Conservation (phyloP, 2,797 vertebrate genomes). For the Coccyzus lansbergi region DNA sequence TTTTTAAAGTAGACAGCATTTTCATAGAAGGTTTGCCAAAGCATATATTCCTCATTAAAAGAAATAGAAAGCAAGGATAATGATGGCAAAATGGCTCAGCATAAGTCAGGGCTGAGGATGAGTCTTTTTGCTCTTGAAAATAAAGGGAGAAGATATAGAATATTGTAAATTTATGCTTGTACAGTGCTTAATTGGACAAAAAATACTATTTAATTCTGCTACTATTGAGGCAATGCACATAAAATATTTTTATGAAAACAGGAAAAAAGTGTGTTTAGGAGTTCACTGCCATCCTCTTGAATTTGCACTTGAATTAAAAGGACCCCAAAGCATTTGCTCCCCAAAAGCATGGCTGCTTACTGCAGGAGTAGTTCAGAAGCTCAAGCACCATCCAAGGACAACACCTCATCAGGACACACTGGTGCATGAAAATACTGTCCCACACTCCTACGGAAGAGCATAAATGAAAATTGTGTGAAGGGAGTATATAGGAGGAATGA, state of each 20-base stretch:
- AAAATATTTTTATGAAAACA: background rate
- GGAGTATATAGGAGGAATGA: background rate
- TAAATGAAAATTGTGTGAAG: background rate
- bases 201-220: background rate
- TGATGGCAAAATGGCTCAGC: background rate
- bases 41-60: background rate
- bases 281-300: background rate
- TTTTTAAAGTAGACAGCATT: background rate
- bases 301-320: background rate
- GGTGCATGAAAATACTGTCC: background rate
- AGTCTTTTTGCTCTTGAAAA: background rate
- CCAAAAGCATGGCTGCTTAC: background rate
- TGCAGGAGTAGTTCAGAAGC: background rate
- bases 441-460: background rate
- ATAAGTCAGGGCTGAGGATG: background rate
- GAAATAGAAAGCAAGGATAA: background rate
- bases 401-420: accelerated
- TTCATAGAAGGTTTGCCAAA: background rate
- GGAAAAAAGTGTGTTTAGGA: background rate
- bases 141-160: background rate
- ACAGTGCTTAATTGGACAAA: background rate
- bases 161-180: background rate
- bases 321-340: background rate
- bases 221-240: background rate
- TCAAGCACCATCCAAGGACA: background rate